These are phyloP conservation scores for Pelecanoides urinatrix DNA, from an alignment of 2,113 vertebrate species.

Conservation along the genomic window DNA sequence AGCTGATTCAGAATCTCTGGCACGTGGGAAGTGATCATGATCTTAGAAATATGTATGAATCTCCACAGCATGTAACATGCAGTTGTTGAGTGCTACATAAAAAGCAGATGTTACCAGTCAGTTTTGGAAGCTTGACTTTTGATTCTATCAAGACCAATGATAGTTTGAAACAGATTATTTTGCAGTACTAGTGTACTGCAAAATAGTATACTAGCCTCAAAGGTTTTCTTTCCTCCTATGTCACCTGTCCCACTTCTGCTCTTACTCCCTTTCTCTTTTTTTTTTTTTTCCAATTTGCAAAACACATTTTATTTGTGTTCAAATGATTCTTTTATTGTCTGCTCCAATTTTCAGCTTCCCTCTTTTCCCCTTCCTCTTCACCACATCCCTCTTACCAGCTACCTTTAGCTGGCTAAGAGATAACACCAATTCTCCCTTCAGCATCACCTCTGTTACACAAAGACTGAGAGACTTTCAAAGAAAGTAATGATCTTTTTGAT, in stretches of 20 bases:
- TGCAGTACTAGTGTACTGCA: neutral
- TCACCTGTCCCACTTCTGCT: neutral
- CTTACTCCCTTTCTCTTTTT: neutral
- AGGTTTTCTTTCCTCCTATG: neutral
- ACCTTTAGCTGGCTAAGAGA: neutral
- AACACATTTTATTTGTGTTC: neutral
- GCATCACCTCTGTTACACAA: neutral
- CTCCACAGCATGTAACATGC: neutral
- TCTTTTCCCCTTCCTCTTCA: neutral
- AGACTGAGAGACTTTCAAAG: neutral
- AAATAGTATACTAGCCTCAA: neutral
- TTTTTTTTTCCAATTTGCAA: neutral
- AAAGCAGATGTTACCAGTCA: neutral
- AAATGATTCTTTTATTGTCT: neutral
- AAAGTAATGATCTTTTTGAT: neutral
- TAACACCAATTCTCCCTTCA: neutral
- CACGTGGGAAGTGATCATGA: neutral
- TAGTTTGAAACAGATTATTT: neutral
- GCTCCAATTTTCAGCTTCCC: neutral
- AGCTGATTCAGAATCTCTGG: neutral
- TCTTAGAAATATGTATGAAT: neutral
- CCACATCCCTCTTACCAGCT: neutral
- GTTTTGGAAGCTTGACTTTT: neutral
- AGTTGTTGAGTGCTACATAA: neutral
- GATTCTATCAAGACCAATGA: neutral